Percentiles rank a stretch among this genome's conserved stretches.
Conservation (phyloP, 1,140 invertebrate species). For the Platyscapa corneri region DNA sequence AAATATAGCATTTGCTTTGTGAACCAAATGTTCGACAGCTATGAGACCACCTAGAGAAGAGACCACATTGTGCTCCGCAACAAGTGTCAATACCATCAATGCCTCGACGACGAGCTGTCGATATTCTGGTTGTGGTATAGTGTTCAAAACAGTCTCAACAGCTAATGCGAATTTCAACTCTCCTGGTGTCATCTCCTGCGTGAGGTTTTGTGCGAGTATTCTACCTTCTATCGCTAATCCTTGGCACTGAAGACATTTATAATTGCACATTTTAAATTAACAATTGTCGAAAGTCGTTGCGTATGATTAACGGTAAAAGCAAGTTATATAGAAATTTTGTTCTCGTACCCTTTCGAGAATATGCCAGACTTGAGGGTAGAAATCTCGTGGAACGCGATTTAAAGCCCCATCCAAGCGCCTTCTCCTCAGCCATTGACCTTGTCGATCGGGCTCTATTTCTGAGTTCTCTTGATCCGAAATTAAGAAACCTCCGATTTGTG, state of each 20-base stretch:
- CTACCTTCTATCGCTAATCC: conserved; percentile 92
- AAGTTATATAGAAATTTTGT: no score
- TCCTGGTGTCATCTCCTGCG: conserved; percentile 98
- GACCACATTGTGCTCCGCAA: conserved; percentile 91
- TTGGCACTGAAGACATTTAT: conserved; percentile 81
- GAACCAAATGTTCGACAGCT: conserved; percentile 93
- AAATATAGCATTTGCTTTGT: conserved; percentile 95
- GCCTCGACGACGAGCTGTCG: conserved; percentile 98
- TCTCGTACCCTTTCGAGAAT: conserved; percentile 86
- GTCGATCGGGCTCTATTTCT: conserved; percentile 84
- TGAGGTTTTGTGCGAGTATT: conserved; percentile 90
- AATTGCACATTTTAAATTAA: neutral
- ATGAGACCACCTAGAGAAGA: conserved; percentile 87
- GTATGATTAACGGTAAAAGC: no score
- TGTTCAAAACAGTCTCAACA: conserved; percentile 97
- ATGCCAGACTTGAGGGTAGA: conserved; percentile 95
- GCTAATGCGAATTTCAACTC: conserved; percentile 99
- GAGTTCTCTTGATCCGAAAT: conserved; percentile 77
- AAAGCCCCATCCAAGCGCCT: conserved; percentile 96
- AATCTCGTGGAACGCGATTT: conserved; percentile 96
- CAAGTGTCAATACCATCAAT: conserved; percentile 94
- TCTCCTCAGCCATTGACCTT: conserved; percentile 97
- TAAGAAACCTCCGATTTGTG: conserved; percentile 83
- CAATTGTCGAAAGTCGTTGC: no score
- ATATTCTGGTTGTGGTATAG: conserved; percentile 98